These are phyloP conservation scores for Astreopora myriophthalma DNA, from an alignment of 64 coral and sea anemone genomes.

Conservation along the genomic window DNA sequence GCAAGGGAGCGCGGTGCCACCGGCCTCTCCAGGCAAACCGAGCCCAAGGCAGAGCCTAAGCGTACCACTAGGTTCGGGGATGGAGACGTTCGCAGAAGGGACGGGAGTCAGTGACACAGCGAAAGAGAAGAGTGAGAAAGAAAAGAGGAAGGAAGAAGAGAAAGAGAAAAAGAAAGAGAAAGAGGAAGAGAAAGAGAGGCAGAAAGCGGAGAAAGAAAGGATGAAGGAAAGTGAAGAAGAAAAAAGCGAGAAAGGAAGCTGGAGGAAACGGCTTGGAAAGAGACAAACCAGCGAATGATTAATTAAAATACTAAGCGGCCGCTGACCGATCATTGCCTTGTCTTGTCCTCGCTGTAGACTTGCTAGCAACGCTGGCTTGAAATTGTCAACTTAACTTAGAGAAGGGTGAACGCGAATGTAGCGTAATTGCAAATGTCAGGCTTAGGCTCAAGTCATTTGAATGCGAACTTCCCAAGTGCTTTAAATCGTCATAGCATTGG, in stretches of 20 bases:
- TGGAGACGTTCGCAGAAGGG: neutral
- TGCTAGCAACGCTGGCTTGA: no score
- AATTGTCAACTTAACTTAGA: no score
- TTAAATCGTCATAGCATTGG: no score
- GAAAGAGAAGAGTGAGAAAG: slow-evolving; percentile 22
- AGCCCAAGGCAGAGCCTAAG: neutral
- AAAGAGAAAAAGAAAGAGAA: slow-evolving; percentile 41
- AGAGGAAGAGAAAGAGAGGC: slow-evolving; percentile 22
- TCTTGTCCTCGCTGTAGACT: no score
- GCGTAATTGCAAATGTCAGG: no score
- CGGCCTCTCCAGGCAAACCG: neutral
- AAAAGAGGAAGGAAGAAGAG: slow-evolving; percentile 26
- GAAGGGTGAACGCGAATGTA: no score
- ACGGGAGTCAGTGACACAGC: neutral
- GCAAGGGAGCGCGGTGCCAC: neutral
- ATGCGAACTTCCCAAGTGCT: no score
- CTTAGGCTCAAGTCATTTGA: no score
- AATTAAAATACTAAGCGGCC: neutral
- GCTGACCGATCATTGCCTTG: neutral
- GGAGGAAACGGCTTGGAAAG: slow-evolving; percentile 6
- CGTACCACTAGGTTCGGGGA: neutral
- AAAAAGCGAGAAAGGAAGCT: neutral
- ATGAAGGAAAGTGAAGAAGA: neutral
- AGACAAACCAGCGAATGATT: neutral
- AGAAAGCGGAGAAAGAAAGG: slow-evolving; percentile 41